Evolutionary conservation across 2,888 invertebrate genomes (phyloP).

Genomic region (Orthosia gothica): DNA sequence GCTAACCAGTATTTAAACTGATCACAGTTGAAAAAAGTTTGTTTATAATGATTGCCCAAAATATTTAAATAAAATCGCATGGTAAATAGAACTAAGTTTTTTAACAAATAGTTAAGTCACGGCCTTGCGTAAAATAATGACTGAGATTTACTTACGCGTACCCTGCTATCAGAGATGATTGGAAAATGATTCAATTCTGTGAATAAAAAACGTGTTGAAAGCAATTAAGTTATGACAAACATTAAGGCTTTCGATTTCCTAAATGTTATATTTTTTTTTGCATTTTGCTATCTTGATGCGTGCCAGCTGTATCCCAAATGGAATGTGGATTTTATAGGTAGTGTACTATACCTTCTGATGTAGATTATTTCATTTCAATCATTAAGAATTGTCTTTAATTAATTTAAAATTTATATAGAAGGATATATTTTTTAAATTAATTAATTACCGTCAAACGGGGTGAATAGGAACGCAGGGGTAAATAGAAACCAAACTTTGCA

Average conservation of each 20-base stretch:
- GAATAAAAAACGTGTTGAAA: background rate
- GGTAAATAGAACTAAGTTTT: constrained; percentile 18
- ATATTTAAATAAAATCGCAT: constrained; percentile 11
- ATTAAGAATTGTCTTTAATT: too few relatives aligned
- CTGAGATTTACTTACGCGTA: constrained; percentile 36
- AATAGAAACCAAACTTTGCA: too few relatives aligned
- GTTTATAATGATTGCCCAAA: background rate
- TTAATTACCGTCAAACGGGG: too few relatives aligned
- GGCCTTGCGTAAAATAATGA: constrained; percentile 53
- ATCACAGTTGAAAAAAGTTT: too few relatives aligned
- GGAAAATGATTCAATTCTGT: constrained; percentile 19
- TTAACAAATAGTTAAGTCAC: constrained; percentile 11
- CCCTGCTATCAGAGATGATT: constrained; percentile 7
- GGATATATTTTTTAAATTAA: too few relatives aligned
- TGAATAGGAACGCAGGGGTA: too few relatives aligned
- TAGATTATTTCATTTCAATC: too few relatives aligned
- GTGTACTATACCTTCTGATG: background rate
- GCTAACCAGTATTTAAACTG: too few relatives aligned
- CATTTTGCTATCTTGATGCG: too few relatives aligned
- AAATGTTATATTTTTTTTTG: too few relatives aligned
- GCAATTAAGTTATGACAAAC: background rate
- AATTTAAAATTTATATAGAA: too few relatives aligned
- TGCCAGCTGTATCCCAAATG: background rate
- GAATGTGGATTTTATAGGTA: background rate
- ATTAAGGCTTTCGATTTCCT: background rate